Base-by-base conservation (phyloP, 2,888 invertebrate genomes). In the Gerris lacustris region DNA sequence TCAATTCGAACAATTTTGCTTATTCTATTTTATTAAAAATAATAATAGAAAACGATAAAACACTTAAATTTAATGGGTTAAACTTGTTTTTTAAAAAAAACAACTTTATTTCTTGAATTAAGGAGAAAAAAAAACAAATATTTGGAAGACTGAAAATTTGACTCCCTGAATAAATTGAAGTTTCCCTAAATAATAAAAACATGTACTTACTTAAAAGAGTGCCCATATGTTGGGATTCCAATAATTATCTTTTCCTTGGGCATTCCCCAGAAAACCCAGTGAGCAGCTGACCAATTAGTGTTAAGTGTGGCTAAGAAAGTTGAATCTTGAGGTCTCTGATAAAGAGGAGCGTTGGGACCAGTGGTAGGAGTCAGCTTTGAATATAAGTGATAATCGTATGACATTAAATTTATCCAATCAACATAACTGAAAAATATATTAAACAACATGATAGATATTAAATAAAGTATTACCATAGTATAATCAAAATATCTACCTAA, bases 381-480 rank as follows among this genome's bases (percentile, higher is more conserved):
- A 78, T 86, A 95, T 77, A 86, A 89, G 80, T 95, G 94, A 78
- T 87, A 95, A 79, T 96, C 95, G 78, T 96, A 96, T 0, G 90
- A 86, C 95, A 95, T 95, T n/a, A 96, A 78, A 79, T 92, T 94
- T 0, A 93, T 86, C 82, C 86, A 92, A 80, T 95, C 94, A 0
- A 89, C 87, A 78, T 89, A 83, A 69, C 87, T 88, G 77, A 70
- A 80, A 72, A 72, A 70, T 31, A 31, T 74, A 72, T 18, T 66
- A n/a, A 31, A 31, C 31, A 31, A 31, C 31, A 31, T 31, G 31
- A 31, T 62, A 62, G 62, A n/a, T n/a, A 62, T n/a, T 62, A 62
- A 62, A 62, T 5, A 62, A 62, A 4, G 4, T n/a, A 62, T 2
- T 2, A 4, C 4, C 62, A 31, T 31, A 31, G 4, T 31, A 31